A percentile compares a stretch with the other conserved stretches of the same genome.
Evolutionary conservation across 2,113 vertebrate genomes (phyloP).

Genomic region (Eretmochelys imbricata): DNA sequence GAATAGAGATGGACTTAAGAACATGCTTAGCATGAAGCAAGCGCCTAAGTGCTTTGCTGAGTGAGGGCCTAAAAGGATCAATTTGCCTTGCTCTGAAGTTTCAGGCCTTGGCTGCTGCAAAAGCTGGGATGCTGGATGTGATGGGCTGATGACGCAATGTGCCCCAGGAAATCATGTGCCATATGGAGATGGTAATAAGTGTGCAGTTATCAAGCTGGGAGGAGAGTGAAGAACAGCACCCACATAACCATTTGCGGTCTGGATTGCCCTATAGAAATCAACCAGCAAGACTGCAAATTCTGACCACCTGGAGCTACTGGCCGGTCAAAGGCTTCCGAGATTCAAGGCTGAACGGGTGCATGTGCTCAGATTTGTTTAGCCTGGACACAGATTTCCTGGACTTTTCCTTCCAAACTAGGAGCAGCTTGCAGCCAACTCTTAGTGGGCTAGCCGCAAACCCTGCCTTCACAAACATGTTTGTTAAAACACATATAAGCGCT

Average conservation of each 20-base stretch:
- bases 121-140: too few species aligned
- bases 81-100: fast-evolving
- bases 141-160: fast-evolving
- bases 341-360: background rate
- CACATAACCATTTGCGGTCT: background rate
- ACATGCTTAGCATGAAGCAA: background rate
- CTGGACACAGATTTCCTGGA: background rate
- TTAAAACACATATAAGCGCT: slow-evolving; percentile 39
- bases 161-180: background rate
- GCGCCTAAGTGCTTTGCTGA: background rate
- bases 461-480: background rate
- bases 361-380: background rate
- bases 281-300: background rate
- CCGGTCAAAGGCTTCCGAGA: fast-evolving
- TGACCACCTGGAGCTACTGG: background rate
- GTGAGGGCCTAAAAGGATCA: background rate
- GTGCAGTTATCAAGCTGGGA: background rate
- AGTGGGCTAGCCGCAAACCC: background rate
- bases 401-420: slow-evolving; percentile 26
- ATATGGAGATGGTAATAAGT: fast-evolving
- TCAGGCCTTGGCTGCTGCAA: background rate
- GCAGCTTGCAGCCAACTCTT: slow-evolving; percentile 23
- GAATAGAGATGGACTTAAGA: background rate
- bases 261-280: background rate
- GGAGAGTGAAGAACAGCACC: background rate